Percentiles rank a stretch among this genome's conserved stretches.
These are phyloP conservation scores for Liasis olivaceus DNA, from an alignment of 2,797 vertebrate genomes.

Conservation along the genomic window DNA sequence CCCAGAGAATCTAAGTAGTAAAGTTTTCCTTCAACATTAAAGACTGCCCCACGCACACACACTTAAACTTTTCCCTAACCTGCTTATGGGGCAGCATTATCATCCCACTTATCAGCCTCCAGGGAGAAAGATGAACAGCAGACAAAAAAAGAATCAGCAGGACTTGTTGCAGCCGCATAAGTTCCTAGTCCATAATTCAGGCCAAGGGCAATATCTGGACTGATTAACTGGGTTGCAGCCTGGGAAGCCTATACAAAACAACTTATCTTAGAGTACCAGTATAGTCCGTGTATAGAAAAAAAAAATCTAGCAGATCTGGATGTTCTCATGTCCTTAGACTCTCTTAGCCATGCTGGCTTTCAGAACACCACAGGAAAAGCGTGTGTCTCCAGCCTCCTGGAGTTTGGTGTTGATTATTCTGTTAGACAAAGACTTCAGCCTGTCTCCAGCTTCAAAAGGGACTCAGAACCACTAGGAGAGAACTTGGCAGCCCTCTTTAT, in stretches of 20 bases:
- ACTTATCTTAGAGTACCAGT: not conserved
- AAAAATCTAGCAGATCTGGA: too few relatives aligned
- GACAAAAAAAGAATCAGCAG: not conserved
- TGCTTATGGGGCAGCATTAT: not conserved
- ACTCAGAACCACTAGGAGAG: slow-evolving; percentile 34
- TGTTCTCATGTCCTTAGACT: not conserved
- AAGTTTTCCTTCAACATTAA: not conserved
- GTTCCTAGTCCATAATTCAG: not conserved
- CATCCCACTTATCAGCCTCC: not conserved
- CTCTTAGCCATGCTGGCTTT: not conserved
- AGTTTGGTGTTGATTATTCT: not conserved
- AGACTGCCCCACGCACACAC: not conserved
- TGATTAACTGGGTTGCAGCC: not conserved
- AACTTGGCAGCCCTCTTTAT: slow-evolving; percentile 39
- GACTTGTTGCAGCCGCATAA: not conserved
- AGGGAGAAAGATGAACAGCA: not conserved
- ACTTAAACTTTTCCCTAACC: not conserved
- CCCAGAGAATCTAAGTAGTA: not conserved
- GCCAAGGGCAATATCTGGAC: not conserved
- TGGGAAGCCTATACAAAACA: not conserved
- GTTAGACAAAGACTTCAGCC: slow-evolving; percentile 40
- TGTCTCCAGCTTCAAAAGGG: slow-evolving; percentile 39
- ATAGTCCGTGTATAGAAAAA: not conserved
- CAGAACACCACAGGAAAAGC: accelerated
- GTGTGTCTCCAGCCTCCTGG: not conserved